Base-by-base conservation (phyloP, 1,140 invertebrate species). In the Ceratoteleas bidentatus region DNA sequence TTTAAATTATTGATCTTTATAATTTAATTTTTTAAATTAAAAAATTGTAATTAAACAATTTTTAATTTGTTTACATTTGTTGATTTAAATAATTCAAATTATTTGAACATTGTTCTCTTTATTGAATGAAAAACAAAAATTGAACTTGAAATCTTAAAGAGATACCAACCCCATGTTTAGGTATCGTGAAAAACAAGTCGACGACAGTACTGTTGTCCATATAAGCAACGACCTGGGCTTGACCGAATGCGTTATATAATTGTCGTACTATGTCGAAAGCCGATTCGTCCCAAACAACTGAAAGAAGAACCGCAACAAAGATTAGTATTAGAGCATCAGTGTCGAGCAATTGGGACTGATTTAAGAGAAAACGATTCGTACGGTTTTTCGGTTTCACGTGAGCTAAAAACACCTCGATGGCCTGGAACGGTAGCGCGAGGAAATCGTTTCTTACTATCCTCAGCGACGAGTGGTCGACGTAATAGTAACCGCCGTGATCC, bases 361-460 rank as follows among this genome's bases (percentile, higher is more conserved):
- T n/a, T n/a, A n/a, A n/a, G n/a, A n/a, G n/a, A n/a, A n/a, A n/a
- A n/a, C n/a, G n/a, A n/a, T n/a, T n/a, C n/a, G 69, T 90, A 95
- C 96, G 94, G 91, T 95, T 94, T 53, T 94, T 92, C 50, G 98
- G 97, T 90, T 94, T 94, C 66, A 99, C 93, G 92, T 98, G 96
- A 8, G 97, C 97, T 85, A 99, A 92, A 87, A 95, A 95, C 87
- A 98, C 97, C 93, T 99, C 98, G 40, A 96, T 95, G 50, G 98
- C 97, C 94, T 99, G 98, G 93, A 99, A 99, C 14, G 98, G 98
- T 85, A 99, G 92, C 32, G 94, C 93, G 92, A 98, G 95, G 88
- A 98, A 99, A 91, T 99, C 97, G 70, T 94, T 95, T 77, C 97
- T 94, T 69, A 99, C 98, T 92, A 98, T 96, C 85, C 96, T 94